Evolutionary conservation across 2,113 vertebrate species (phyloP), one percentile per base, ranked within the genome.

Genomic region (Dasyornis broadbenti): DNA sequence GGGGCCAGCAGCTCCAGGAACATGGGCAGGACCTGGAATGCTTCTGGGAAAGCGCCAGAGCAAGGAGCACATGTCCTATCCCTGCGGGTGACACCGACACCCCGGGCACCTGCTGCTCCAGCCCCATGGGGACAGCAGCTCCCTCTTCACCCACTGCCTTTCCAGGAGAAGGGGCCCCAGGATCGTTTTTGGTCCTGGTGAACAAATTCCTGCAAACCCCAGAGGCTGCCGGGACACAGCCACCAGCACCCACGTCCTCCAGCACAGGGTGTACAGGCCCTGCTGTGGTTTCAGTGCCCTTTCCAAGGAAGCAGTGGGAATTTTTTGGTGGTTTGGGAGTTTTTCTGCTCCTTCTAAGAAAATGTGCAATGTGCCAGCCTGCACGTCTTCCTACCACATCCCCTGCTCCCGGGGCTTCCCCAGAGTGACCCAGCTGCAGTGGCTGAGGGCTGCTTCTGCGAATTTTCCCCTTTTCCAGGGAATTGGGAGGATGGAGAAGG

Each of bases 261-360:
- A 73, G 26, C 42, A 22, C 1, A 2, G 33, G 33, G 4, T 35
- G 49, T 35, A 1, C 8, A 6, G 20, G 42, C 23, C 70, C 35
- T 3, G 3, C 91, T 40, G 65, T 6, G 26, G 70, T 66, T 89
- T 54, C 60, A 7, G 18, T 45, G 71, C 76, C 42, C 64, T 83
- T 82, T 85, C 52, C 68, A 72, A 33, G 10, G 42, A 50, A 86
- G 21, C 61, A 11, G 35, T 45, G 93, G 72, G 13, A 27, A 31
- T 16, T 81, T 83, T 54, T 33, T 24, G 19, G 35, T 89, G 92
- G 56, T 92, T 86, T 86, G 77, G 82, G 85, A 92, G 77, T 86
- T 92, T 89, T 68, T 82, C 70, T 47, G 37, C 23, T 78, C 33
- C 40, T 92, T 91, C 84, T 45, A 54, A 59, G 71, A 66, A 93